Evolutionary conservation across 2,113 vertebrate species (phyloP).

Genomic region (Mola mola): DNA sequence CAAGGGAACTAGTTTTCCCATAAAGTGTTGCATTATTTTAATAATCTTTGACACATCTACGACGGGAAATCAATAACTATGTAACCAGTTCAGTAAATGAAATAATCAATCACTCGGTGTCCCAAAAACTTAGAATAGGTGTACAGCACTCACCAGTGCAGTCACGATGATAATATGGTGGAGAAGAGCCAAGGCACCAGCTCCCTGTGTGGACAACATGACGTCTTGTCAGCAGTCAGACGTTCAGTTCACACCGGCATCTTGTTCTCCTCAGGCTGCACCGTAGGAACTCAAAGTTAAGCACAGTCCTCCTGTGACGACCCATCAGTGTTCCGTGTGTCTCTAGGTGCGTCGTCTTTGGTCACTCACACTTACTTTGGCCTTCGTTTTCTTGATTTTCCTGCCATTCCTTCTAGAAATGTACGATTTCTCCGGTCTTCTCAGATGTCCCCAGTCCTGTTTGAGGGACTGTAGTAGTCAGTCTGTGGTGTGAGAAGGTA

Average conservation of each 20-base stretch:
- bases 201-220: constrained; percentile 50
- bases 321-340: constrained; percentile 39
- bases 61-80: too few species aligned
- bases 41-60: too few species aligned
- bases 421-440: not conserved
- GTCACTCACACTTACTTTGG: not conserved
- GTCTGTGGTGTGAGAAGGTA: constrained; percentile 12
- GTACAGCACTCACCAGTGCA: constrained; percentile 75
- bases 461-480: constrained; percentile 1
- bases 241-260: constrained; percentile 10
- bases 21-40: not conserved
- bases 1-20: too few species aligned
- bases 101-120: not conserved
- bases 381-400: not conserved
- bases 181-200: constrained; percentile 58
- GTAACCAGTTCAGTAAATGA: not conserved
- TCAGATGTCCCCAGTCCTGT: constrained; percentile 18
- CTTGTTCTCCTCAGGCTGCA: constrained; percentile 23
- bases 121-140: not conserved
- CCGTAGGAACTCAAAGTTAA: constrained; percentile 32
- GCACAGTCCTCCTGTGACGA: constrained; percentile 8
- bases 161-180: constrained; percentile 49
- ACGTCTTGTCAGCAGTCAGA: constrained; percentile 17
- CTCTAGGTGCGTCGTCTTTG: too few species aligned
- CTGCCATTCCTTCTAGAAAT: constrained; percentile 3